Base-by-base conservation (phyloP, 2,888 invertebrate genomes). In the Tachina lurida region DNA sequence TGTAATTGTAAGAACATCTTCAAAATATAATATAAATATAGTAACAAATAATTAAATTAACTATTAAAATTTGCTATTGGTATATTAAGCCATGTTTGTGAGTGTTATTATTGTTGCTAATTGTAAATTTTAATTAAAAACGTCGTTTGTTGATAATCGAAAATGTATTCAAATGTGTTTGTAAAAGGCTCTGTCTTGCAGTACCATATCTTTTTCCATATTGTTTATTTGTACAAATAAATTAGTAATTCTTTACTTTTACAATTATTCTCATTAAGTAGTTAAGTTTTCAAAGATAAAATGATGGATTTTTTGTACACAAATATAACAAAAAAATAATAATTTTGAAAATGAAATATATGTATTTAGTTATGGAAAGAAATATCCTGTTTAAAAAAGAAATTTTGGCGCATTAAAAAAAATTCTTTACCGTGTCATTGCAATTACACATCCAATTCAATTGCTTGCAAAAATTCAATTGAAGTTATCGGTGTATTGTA, bases 141-240 rank as follows among this genome's bases (percentile, higher is more conserved):
- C 43, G 19, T 60, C 62, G 56, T 80, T 71, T 63, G n/a, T 68
- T 70, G 13, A 52, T 56, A 71, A 74, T 15, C 10, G 45, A 81
- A 81, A 80, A 77, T 31, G 84, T 84, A 84, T 81, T 85, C 62
- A 79, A 86, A 86, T 86, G 86, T 86, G 86, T 86, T 86, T 86
- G 86, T 86, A 83, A 81, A 70, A 84, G 71, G 84, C 78, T 86
- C 81, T 86, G 86, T 84, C 78, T 86, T 84, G 84, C 81, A 81
- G 84, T 86, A 86, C 84, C 86, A 84, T 86, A 84, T 86, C 86
- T 77, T 81, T 86, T 77, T 84, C 70, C 65, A 84, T 80, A 75
- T 70, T 70, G 12, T 80, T 84, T 63, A 65, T 75, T 47, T 84
- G 52, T 75, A 76, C 43, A 78, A 74, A 70, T 67, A 19, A 52